Evolutionary conservation across 2,888 invertebrate species (phyloP).

Genomic region (Lasioglossum pauxillum): DNA sequence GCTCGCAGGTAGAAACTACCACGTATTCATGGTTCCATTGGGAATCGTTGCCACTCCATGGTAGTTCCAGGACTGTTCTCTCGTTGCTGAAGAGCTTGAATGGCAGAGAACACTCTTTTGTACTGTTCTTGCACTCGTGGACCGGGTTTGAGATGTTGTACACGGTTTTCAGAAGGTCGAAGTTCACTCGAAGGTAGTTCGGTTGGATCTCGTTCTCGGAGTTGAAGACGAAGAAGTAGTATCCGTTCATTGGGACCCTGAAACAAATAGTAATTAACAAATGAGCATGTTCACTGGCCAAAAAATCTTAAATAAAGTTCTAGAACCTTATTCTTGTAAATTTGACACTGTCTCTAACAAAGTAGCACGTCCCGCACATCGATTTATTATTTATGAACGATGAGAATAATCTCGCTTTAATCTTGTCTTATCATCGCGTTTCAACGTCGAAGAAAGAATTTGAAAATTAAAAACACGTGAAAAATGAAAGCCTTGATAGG

Average conservation of each 20-base stretch:
- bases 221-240: constrained; percentile 93
- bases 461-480: not conserved
- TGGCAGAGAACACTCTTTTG: constrained; percentile 87
- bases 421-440: not conserved
- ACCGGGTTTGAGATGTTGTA: constrained; percentile 89
- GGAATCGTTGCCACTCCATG: constrained; percentile 87
- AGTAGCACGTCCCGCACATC: not conserved
- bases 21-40: constrained; percentile 91
- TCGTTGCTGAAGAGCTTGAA: constrained; percentile 90
- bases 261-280: not conserved
- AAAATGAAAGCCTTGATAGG: not conserved
- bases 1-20: constrained; percentile 90
- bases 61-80: constrained; percentile 89
- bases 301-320: not conserved
- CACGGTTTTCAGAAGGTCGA: constrained; percentile 89
- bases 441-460: not conserved
- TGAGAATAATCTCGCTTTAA: not conserved
- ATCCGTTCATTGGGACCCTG: constrained; percentile 91
- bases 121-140: constrained; percentile 88
- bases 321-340: not conserved
- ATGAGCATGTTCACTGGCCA: not conserved
- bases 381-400: not conserved
- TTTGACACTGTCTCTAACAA: not conserved
- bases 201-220: constrained; percentile 92
- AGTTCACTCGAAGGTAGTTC: constrained; percentile 89